Conservation (phyloP, 2,888 invertebrate genomes). For the Sarcophaga variegata region DNA sequence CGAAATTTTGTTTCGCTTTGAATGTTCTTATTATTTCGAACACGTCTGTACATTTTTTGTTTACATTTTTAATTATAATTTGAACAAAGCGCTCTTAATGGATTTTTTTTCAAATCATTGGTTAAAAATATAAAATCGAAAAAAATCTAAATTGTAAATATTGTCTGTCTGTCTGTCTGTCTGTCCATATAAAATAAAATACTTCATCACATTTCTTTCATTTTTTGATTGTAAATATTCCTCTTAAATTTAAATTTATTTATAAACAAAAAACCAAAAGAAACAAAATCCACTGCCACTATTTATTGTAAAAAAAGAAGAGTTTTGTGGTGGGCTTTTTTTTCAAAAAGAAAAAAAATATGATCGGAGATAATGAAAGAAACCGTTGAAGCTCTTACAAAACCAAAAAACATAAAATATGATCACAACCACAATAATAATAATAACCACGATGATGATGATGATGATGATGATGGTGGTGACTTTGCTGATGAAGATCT, state of each 20-base stretch:
- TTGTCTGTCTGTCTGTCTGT: too few relatives aligned
- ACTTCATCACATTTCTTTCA: background rate
- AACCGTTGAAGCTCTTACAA: slow-evolving; percentile 30
- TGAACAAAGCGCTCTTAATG: too few relatives aligned
- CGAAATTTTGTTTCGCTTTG: too few relatives aligned
- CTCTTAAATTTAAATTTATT: background rate
- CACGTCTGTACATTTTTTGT: too few relatives aligned
- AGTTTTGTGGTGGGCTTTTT: background rate
- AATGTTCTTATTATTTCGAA: too few relatives aligned
- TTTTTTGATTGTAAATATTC: background rate
- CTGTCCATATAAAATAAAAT: background rate
- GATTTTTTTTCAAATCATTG: too few relatives aligned
- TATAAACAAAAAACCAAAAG: background rate
- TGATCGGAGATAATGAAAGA: slow-evolving; percentile 8
- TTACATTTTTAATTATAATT: too few relatives aligned
- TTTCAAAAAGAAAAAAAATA: slow-evolving; percentile 1
- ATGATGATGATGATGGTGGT: background rate
- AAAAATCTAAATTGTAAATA: too few relatives aligned
- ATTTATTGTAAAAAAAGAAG: background rate
- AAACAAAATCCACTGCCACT: background rate
- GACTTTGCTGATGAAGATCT: background rate
- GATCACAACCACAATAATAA: too few relatives aligned
- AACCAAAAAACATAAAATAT: background rate
- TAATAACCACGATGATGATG: background rate
- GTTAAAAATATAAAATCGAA: too few relatives aligned